phyloP scores from a whole-genome alignment of 2,888 invertebrate species.

The Elmis aenea region DNA sequence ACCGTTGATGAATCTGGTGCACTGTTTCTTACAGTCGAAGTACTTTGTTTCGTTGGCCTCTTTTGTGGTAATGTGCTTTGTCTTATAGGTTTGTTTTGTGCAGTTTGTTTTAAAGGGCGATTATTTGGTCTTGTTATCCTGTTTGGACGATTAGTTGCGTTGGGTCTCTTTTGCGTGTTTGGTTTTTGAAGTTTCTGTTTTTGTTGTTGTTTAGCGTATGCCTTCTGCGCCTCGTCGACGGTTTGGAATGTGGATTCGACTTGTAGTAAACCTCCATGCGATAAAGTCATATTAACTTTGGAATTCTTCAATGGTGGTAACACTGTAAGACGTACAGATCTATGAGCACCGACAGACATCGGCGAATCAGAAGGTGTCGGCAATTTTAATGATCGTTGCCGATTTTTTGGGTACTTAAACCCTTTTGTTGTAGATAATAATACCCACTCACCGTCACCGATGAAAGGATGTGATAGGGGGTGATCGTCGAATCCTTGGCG shows the following conservation, averaged over 20 bases:
- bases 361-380: slow-evolving; percentile 18
- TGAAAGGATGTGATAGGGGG: slow-evolving; percentile 56
- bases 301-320: slow-evolving; percentile 62
- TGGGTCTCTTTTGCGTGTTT: slow-evolving; percentile 18
- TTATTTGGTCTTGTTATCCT: too few relatives aligned
- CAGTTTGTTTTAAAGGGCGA: too few relatives aligned
- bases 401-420: slow-evolving; percentile 52
- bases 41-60: too few relatives aligned
- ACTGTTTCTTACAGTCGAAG: slow-evolving; percentile 3
- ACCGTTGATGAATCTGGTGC: slow-evolving; percentile 55
- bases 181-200: slow-evolving; percentile 27
- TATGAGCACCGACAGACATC: slow-evolving; percentile 32
- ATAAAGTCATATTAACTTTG: slow-evolving; percentile 59
- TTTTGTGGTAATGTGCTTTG: too few relatives aligned
- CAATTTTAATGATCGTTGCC: slow-evolving; percentile 38
- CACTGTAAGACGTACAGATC: slow-evolving; percentile 58
- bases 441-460: slow-evolving; percentile 73
- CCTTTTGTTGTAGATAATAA: slow-evolving; percentile 73
- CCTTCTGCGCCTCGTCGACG: slow-evolving; percentile 57
- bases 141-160: slow-evolving; percentile 10
- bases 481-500: slow-evolving; percentile 39
- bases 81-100: too few relatives aligned
- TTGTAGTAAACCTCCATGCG: slow-evolving; percentile 70
- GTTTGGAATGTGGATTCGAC: slow-evolving; percentile 68
- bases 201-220: slow-evolving; percentile 43